Conservation (phyloP, 2,797 vertebrate species). For the Hemitrygon akajei region DNA sequence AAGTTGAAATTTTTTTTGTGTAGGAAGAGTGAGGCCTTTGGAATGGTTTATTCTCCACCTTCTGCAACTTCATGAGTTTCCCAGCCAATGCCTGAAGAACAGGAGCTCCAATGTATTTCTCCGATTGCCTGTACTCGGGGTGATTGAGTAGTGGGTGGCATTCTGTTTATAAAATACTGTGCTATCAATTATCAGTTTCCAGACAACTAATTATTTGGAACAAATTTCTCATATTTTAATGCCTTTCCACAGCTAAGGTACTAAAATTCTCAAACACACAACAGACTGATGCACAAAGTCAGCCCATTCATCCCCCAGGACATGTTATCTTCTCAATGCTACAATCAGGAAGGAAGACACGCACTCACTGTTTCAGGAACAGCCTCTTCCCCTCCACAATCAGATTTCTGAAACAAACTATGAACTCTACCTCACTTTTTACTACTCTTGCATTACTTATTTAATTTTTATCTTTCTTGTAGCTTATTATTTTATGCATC, state of each 20-base stretch:
- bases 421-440: no score
- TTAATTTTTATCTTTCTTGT: no score
- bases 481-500: no score
- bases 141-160: background rate
- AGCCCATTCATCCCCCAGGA: background rate
- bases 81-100: background rate
- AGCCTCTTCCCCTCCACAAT: no score
- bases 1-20: background rate
- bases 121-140: background rate
- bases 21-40: background rate
- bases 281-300: background rate
- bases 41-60: background rate
- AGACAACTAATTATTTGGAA: background rate
- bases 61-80: background rate
- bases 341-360: no score
- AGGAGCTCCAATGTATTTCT: background rate
- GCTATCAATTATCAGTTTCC: background rate
- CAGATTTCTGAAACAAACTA: no score
- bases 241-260: background rate
- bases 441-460: no score
- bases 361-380: no score
- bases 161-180: background rate
- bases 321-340: no score
- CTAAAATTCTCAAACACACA: background rate
- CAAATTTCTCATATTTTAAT: background rate